Conservation (phyloP, 2,888 invertebrate genomes). For the Hirtodrosophila cameraria region DNA sequence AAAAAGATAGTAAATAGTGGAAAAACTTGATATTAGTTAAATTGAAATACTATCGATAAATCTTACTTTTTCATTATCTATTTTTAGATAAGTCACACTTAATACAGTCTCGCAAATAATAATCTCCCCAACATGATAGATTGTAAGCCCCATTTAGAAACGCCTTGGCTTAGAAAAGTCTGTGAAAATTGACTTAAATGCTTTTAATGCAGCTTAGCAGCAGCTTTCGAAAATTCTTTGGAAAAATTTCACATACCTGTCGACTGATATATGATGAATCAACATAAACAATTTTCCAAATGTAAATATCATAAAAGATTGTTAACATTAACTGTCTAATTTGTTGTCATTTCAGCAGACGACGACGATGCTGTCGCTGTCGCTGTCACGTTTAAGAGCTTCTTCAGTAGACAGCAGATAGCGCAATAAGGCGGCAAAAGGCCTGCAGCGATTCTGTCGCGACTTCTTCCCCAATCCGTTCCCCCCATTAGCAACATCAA, state of each 20-base stretch:
- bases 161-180: too few species aligned
- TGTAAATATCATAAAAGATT: conserved; percentile 76
- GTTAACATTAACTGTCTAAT: conserved; percentile 78
- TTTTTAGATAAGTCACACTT: too few species aligned
- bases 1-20: too few species aligned
- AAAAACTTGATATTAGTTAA: too few species aligned
- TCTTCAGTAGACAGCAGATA: conserved; percentile 61
- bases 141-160: too few species aligned
- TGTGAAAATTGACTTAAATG: conserved; percentile 5
- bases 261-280: conserved; percentile 45
- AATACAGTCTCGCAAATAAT: neutral
- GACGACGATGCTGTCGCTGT: neutral
- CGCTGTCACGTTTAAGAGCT: conserved; percentile 55
- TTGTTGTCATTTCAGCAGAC: conserved; percentile 69
- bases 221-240: conserved; percentile 12
- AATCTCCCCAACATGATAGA: neutral
- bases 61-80: too few species aligned
- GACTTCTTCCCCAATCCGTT: neutral
- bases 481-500: neutral
- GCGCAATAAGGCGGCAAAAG: conserved; percentile 51
- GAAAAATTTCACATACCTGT: conserved; percentile 13
- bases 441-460: conserved; percentile 59
- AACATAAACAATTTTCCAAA: conserved; percentile 63
- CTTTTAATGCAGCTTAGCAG: conserved; percentile 13
- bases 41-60: too few species aligned